Evolutionary conservation across 1,140 invertebrate genomes (phyloP).

Genomic region (Papilio aristodemus): DNA sequence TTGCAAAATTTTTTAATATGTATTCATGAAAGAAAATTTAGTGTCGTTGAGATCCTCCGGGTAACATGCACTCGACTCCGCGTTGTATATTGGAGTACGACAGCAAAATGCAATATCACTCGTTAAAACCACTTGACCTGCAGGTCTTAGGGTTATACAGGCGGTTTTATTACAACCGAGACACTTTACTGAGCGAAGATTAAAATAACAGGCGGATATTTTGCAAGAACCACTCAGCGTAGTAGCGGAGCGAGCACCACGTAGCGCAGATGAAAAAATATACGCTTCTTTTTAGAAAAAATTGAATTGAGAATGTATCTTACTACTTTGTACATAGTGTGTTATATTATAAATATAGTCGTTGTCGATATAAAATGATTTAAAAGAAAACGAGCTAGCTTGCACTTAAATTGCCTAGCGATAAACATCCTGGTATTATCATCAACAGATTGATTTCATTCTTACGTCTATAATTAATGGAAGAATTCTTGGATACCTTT

Average conservation of each 20-base stretch:
- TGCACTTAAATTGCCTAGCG: too few species aligned
- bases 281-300: conserved; percentile 10
- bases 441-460: too few species aligned
- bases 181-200: conserved; percentile 36
- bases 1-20: conserved; percentile 24
- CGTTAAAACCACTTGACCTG: conserved; percentile 73
- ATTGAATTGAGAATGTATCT: conserved; percentile 13
- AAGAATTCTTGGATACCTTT: too few species aligned
- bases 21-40: conserved; percentile 28
- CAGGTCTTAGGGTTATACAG: conserved; percentile 53
- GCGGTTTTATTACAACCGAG: conserved; percentile 57
- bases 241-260: not conserved
- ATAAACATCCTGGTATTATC: too few species aligned
- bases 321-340: conserved; percentile 4
- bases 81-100: conserved; percentile 33
- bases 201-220: conserved; percentile 34
- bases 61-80: conserved; percentile 35
- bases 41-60: conserved; percentile 14
- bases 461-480: too few species aligned
- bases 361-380: not conserved
- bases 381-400: too few species aligned
- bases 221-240: conserved; percentile 5
- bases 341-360: conserved; percentile 22
- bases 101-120: conserved; percentile 75
- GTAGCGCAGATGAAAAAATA: conserved; percentile 16